Percentiles rank a stretch among this genome's conserved stretches.
phyloP scores from a whole-genome alignment of 2,113 vertebrate species.

The Tympanuchus pallidicinctus region DNA sequence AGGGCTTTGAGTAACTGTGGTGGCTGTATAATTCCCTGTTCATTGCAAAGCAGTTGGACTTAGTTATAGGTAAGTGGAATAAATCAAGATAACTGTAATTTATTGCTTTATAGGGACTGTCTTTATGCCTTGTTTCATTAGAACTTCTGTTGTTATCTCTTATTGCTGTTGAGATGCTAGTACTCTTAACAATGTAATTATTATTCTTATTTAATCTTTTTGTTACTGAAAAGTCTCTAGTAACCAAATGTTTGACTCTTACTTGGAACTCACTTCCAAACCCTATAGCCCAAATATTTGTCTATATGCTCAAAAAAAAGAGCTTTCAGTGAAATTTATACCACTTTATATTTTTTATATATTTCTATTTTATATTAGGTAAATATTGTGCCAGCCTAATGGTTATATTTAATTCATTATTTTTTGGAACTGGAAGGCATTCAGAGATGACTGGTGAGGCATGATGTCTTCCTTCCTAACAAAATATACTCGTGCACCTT shows the following conservation, averaged over 20 bases:
- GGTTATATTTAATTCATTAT: not conserved
- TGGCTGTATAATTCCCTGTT: too few relatives aligned
- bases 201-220: not conserved
- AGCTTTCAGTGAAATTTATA: not conserved
- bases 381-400: not conserved
- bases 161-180: accelerated
- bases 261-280: not conserved
- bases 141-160: accelerated
- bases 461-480: not conserved
- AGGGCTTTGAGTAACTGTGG: too few relatives aligned
- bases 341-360: too few relatives aligned
- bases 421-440: not conserved
- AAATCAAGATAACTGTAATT: not conserved
- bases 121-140: not conserved
- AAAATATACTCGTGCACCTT: not conserved
- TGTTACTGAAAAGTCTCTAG: not conserved
- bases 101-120: not conserved
- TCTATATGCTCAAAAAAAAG: not conserved
- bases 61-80: not conserved
- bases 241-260: not conserved
- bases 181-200: not conserved
- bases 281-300: not conserved
- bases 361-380: not conserved
- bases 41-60: too few relatives aligned
- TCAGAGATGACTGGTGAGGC: not conserved